phyloP scores from a whole-genome alignment of 1,140 invertebrate species.

The Drosophila prosaltans region DNA sequence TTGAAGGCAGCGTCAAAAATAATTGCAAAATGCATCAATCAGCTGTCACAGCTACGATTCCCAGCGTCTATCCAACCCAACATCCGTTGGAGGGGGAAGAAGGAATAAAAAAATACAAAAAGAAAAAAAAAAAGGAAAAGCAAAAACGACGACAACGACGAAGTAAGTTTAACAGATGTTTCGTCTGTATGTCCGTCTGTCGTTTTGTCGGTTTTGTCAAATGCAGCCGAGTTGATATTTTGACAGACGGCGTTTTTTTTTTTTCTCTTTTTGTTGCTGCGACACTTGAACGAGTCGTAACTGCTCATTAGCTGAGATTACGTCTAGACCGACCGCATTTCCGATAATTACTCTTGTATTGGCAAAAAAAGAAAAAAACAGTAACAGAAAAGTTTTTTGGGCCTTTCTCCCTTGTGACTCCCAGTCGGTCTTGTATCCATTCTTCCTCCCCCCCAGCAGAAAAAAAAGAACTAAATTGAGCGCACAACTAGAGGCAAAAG shows the following conservation, averaged over 20 bases:
- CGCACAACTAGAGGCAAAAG: slow-evolving; percentile 42
- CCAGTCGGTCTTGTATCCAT: too few relatives aligned
- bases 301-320: slow-evolving; percentile 76
- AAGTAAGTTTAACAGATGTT: slow-evolving; percentile 43
- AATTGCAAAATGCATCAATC: slow-evolving; percentile 80
- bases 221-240: slow-evolving; percentile 57
- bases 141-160: not conserved
- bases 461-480: slow-evolving; percentile 64
- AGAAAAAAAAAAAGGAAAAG: not conserved
- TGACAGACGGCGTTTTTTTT: slow-evolving; percentile 46
- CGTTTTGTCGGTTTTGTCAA: slow-evolving; percentile 48
- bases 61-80: slow-evolving; percentile 22
- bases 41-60: slow-evolving; percentile 59
- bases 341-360: slow-evolving; percentile 78
- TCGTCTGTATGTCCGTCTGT: slow-evolving; percentile 35
- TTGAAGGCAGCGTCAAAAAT: slow-evolving; percentile 66
- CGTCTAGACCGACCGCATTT: slow-evolving; percentile 78
- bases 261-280: slow-evolving; percentile 22
- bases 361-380: slow-evolving; percentile 46
- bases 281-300: slow-evolving; percentile 50
- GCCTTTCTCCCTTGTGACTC: not conserved
- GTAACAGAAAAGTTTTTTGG: slow-evolving; percentile 60
- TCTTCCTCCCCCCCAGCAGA: not conserved
- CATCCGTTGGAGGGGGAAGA: slow-evolving; percentile 22
- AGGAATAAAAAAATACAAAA: not conserved